Conservation (phyloP, 1,140 invertebrate species). For the Oscheius sp. region DNA sequence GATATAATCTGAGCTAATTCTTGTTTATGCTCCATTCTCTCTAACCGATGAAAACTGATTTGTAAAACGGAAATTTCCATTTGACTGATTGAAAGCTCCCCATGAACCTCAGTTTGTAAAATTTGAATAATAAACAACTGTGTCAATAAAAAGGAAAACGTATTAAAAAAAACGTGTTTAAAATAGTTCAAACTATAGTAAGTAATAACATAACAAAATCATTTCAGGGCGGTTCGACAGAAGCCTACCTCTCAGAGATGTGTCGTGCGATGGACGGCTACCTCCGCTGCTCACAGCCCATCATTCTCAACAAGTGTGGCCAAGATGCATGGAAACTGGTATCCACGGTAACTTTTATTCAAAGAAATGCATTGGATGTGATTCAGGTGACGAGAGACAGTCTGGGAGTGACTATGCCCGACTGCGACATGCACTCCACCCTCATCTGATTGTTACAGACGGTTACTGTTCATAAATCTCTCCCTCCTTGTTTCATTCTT, state of each 20-base stretch:
- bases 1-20: too few relatives aligned
- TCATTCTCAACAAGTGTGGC: slow-evolving; percentile 39
- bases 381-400: slow-evolving; percentile 35
- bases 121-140: neutral
- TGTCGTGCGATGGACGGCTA: slow-evolving; percentile 43
- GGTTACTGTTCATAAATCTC: too few relatives aligned
- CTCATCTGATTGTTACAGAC: slow-evolving; percentile 8
- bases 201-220: too few relatives aligned
- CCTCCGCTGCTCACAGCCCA: slow-evolving; percentile 42
- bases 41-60: too few relatives aligned
- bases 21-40: too few relatives aligned
- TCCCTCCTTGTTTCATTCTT: too few relatives aligned
- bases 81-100: too few relatives aligned
- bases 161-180: neutral
- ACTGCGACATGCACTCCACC: slow-evolving; percentile 32
- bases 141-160: neutral
- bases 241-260: slow-evolving; percentile 38
- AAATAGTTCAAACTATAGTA: too few relatives aligned
- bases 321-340: slow-evolving; percentile 40
- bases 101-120: too few relatives aligned
- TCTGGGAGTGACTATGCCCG: slow-evolving; percentile 35
- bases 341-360: slow-evolving; percentile 25
- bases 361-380: neutral
- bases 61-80: too few relatives aligned
- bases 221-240: slow-evolving; percentile 25